phyloP scores from a whole-genome alignment of 1,140 invertebrate genomes.

The Mycetomoellerius zeteki region DNA sequence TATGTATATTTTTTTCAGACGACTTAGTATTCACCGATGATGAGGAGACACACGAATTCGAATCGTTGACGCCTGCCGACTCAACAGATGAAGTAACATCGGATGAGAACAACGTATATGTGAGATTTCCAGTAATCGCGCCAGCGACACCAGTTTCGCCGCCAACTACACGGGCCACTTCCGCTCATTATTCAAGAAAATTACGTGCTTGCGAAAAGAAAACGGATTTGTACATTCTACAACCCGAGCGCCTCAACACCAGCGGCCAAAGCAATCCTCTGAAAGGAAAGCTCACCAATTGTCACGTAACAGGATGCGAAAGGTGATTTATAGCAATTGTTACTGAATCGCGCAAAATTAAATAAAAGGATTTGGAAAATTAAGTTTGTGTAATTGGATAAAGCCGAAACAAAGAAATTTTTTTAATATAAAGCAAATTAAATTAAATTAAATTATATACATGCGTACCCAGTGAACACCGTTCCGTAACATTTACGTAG shows the following conservation, averaged over 20 bases:
- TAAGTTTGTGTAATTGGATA: not conserved
- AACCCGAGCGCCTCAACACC: constrained; percentile 93
- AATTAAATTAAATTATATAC: constrained; percentile 4
- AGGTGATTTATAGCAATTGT: constrained; percentile 87
- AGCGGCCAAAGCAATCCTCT: constrained; percentile 92
- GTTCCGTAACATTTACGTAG: no score
- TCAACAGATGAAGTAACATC: constrained; percentile 78
- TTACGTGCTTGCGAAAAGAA: constrained; percentile 94
- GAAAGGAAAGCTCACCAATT: constrained; percentile 96
- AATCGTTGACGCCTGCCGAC: constrained; percentile 61
- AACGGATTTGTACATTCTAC: constrained; percentile 94
- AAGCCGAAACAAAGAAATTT: not conserved
- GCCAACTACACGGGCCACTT: constrained; percentile 80
- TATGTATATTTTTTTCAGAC: constrained; percentile 28
- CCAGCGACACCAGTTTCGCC: constrained; percentile 83
- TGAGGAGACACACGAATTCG: constrained; percentile 42
- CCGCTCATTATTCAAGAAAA: constrained; percentile 82
- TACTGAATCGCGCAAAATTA: not conserved
- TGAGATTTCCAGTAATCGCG: constrained; percentile 75
- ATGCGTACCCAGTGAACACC: no score
- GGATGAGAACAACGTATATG: constrained; percentile 76
- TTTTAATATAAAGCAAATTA: not conserved
- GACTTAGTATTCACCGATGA: constrained; percentile 43
- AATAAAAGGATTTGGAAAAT: not conserved
- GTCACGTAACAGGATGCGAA: constrained; percentile 95